Evolutionary conservation across 2,888 invertebrate species (phyloP), one percentile per base, ranked within the genome.

Genomic region (Diaperis boleti): DNA sequence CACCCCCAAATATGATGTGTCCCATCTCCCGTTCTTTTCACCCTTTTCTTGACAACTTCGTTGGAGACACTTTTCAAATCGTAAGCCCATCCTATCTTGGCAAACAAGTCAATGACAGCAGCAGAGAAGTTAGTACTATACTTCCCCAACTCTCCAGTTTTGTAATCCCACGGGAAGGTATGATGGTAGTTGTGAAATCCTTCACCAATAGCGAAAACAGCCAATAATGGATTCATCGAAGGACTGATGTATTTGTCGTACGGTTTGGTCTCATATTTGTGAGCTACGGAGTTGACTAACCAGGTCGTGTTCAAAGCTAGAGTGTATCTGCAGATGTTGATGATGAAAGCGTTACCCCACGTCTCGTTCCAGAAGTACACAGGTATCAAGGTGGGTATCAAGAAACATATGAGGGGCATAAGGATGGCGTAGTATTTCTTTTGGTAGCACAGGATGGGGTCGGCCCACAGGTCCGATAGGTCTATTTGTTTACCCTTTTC

Each of bases 131-230:
- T 94, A 14, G 89, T n/a, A n/a, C n/a, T n/a, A n/a, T n/a, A 88
- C 75, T 87, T 87, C 15, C 92, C 92, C 29, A 91, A 85, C 77
- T 94, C 94, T 10, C 92, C 89, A 1, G 93, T 90, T 76, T 92
- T 89, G 84, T 94, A 94, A 76, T 94, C 93, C 88, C 91, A 92
- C 3, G 94, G 93, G 84, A 93, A 94, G 0, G 86, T 85, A 82
- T 94, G 94, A 76, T 94, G 94, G 80, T 92, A 94, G 80, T 94
- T 94, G 81, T 94, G 94, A 88, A 90, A 94, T 0, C 94, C 94
- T 78, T 92, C 92, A 0, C 92, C 92, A 49, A 90, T 80, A 0
- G 90, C 88, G 68, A 89, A 82, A 0, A 91, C 66, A 0, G 92
- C 84, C 0, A 93, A 92, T 0, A 85, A 81, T 17, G 85, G 79